Conservation (phyloP, 2,113 vertebrate genomes). For the Ginglymostoma cirratum region DNA sequence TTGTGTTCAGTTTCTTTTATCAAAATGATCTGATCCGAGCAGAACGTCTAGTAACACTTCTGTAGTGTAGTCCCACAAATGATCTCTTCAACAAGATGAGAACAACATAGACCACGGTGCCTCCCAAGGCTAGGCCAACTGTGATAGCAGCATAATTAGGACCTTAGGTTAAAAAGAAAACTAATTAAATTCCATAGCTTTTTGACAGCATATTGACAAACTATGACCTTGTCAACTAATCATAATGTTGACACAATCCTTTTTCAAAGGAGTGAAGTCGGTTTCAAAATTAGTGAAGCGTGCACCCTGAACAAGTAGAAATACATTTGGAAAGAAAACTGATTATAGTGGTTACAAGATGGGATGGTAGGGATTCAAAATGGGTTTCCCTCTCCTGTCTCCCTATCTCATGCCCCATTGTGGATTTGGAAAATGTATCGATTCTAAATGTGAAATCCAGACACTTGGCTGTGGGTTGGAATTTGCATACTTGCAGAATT, state of each 20-base stretch:
- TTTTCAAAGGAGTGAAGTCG: background rate
- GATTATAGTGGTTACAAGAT: background rate
- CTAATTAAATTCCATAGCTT: background rate
- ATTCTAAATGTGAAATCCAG: background rate
- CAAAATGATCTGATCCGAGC: background rate
- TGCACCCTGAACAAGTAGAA: background rate
- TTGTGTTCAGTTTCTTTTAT: background rate
- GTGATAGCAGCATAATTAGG: slow-evolving; percentile 36
- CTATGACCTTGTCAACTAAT: background rate
- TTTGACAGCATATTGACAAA: background rate
- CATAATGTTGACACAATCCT: background rate
- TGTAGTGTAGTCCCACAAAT: slow-evolving; percentile 34
- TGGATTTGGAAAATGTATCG: background rate
- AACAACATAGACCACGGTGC: background rate
- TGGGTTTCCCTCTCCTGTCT: background rate
- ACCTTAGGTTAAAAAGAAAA: slow-evolving; percentile 23
- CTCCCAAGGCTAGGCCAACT: background rate
- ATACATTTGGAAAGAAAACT: background rate
- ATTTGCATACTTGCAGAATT: background rate
- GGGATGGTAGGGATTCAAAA: background rate
- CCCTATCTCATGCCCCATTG: background rate
- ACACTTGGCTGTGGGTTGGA: background rate
- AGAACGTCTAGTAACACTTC: background rate
- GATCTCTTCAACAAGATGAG: slow-evolving; percentile 40
- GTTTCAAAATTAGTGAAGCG: background rate